These are phyloP conservation scores for Tetranychus piercei DNA, from an alignment of 2,888 invertebrate species.

Conservation along the genomic window DNA sequence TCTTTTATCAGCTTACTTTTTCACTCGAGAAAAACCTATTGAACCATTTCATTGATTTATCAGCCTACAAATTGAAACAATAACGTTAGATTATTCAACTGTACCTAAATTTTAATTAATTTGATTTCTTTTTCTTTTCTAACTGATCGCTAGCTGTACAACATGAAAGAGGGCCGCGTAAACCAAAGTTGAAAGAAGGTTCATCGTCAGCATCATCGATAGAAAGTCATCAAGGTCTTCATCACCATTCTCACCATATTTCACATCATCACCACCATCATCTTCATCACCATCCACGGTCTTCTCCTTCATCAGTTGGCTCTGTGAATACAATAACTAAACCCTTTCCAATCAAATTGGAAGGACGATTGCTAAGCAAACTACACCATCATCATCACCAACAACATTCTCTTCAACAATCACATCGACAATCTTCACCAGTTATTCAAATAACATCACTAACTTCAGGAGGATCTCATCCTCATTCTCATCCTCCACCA, in stretches of 20 bases:
- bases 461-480: neutral
- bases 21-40: too few species aligned
- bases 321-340: neutral
- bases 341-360: conserved; percentile 8
- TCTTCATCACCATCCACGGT: neutral
- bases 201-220: neutral
- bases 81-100: too few species aligned
- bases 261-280: neutral
- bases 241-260: neutral
- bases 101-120: neutral
- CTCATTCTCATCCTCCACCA: neutral
- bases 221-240: neutral
- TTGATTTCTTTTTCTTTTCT: neutral
- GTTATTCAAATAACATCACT: neutral
- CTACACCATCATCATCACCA: neutral
- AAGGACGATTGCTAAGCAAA: neutral
- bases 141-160: conserved; percentile 54
- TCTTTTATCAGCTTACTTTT: too few species aligned
- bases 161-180: conserved; percentile 85
- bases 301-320: neutral
- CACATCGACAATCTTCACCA: neutral
- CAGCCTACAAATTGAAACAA: too few species aligned
- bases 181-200: conserved; percentile 52
- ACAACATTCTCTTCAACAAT: neutral
- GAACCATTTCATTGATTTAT: too few species aligned